Conservation (phyloP, 2,888 invertebrate species). For the Euclidia mi region DNA sequence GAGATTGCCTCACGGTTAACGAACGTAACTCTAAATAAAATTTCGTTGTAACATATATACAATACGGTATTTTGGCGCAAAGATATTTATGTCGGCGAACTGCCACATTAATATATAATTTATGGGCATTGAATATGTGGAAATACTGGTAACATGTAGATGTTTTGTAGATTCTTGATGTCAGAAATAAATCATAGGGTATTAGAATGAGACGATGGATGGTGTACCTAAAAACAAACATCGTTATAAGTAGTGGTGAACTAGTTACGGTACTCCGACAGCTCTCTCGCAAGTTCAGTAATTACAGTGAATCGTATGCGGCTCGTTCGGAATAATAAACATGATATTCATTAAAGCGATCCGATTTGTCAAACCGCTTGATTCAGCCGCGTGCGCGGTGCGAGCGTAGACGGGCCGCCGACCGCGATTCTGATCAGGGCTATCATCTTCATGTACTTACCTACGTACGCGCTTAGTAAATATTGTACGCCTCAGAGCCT, state of each 20-base stretch:
- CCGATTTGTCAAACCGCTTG: constrained; percentile 68
- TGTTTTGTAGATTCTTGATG: too few relatives aligned
- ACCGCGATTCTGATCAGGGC: constrained; percentile 53
- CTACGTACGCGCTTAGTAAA: too few relatives aligned
- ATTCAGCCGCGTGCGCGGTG: constrained; percentile 60
- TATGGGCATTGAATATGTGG: constrained; percentile 17
- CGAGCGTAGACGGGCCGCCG: constrained; percentile 56
- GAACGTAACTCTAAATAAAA: constrained; percentile 53
- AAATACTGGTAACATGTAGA: too few relatives aligned
- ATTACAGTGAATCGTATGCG: constrained; percentile 49
- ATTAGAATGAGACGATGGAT: too few relatives aligned
- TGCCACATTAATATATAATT: constrained; percentile 36
- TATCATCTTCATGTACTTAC: constrained; percentile 34
- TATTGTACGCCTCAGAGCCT: constrained; percentile 3
- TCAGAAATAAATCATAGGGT: not conserved
- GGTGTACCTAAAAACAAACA: constrained; percentile 11
- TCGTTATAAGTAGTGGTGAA: constrained; percentile 19
- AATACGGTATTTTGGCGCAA: constrained; percentile 26
- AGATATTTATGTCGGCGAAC: constrained; percentile 26
- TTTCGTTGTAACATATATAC: constrained; percentile 30
- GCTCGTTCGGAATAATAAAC: constrained; percentile 57
- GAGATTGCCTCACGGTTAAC: constrained; percentile 78
- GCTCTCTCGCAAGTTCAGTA: constrained; percentile 40
- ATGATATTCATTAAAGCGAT: constrained; percentile 65
- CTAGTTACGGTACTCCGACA: constrained; percentile 19